Conservation (phyloP, 2,797 vertebrate genomes). For the Lithobates sylvaticus region DNA sequence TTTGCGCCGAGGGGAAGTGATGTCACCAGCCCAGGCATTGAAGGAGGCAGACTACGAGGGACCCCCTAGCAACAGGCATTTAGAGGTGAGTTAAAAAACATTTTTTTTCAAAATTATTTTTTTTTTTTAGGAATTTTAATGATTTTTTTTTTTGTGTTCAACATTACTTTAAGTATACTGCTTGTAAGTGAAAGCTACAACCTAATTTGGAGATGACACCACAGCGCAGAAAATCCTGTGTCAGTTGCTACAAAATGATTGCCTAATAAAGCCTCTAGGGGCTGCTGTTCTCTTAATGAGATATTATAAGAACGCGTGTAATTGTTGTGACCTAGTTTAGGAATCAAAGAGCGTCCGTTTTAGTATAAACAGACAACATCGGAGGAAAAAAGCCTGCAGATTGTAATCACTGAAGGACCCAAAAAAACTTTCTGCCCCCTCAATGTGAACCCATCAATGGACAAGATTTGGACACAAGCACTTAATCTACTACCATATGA, state of each 20-base stretch:
- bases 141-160: too few species aligned
- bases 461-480: not conserved
- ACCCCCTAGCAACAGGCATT: too few species aligned
- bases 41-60: too few species aligned
- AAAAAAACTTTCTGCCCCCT: not conserved
- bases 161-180: too few species aligned
- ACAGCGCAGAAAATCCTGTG: too few species aligned
- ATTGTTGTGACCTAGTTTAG: not conserved
- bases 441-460: slow-evolving; percentile 9
- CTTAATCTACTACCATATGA: not conserved
- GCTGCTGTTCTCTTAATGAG: slow-evolving; percentile 47
- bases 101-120: too few species aligned
- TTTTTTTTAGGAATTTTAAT: too few species aligned
- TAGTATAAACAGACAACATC: not conserved
- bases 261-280: slow-evolving; percentile 40
- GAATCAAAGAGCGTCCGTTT: not conserved
- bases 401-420: not conserved
- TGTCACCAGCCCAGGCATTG: too few species aligned
- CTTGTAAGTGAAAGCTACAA: too few species aligned
- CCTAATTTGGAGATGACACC: too few species aligned
- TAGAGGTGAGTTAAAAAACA: too few species aligned
- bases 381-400: not conserved
- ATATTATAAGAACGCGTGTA: slow-evolving; percentile 4
- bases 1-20: too few species aligned
- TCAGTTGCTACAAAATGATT: not conserved